These are phyloP conservation scores for Stichopus chloronotus DNA, from an alignment of 35 echinoderm and acorn worm species.

Conservation along the genomic window DNA sequence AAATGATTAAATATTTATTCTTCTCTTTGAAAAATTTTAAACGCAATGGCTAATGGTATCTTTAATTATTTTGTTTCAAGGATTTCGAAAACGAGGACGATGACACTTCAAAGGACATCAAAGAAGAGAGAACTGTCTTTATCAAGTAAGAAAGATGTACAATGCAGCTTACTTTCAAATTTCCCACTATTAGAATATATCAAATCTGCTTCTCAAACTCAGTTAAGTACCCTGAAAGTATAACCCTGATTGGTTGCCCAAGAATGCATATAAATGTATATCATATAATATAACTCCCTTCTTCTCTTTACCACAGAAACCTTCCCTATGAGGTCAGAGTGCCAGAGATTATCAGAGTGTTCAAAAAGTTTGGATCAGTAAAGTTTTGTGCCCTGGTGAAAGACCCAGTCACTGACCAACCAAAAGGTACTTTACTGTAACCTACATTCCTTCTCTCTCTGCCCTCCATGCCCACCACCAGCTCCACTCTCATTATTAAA, in stretches of 20 bases:
- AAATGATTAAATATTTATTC: too few relatives aligned
- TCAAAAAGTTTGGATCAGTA: conserved; percentile 54
- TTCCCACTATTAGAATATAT: too few relatives aligned
- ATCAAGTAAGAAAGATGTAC: not conserved
- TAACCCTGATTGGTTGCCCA: too few relatives aligned
- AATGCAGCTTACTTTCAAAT: not conserved
- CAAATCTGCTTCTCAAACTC: too few relatives aligned
- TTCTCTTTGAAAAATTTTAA: too few relatives aligned
- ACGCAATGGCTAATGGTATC: too few relatives aligned
- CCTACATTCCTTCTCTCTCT: not conserved
- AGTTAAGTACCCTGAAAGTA: too few relatives aligned
- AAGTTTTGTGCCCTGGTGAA: conserved; percentile 48
- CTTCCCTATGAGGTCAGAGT: conserved; percentile 51
- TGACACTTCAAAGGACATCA: not conserved
- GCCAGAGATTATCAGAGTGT: conserved; percentile 24
- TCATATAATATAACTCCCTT: too few relatives aligned
- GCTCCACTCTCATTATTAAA: too few relatives aligned
- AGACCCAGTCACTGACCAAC: conserved; percentile 55
- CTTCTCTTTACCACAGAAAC: conserved; percentile 31
- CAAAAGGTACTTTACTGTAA: conserved; percentile 45
- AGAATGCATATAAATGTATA: too few relatives aligned
- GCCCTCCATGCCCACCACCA: too few relatives aligned
- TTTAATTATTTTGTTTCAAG: not conserved
- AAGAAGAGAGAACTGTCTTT: conserved; percentile 18
- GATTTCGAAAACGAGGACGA: not conserved